Percentiles rank a stretch among this genome's conserved stretches.
phyloP scores from a whole-genome alignment of 2,797 vertebrate genomes.

The Poecilia velifera region DNA sequence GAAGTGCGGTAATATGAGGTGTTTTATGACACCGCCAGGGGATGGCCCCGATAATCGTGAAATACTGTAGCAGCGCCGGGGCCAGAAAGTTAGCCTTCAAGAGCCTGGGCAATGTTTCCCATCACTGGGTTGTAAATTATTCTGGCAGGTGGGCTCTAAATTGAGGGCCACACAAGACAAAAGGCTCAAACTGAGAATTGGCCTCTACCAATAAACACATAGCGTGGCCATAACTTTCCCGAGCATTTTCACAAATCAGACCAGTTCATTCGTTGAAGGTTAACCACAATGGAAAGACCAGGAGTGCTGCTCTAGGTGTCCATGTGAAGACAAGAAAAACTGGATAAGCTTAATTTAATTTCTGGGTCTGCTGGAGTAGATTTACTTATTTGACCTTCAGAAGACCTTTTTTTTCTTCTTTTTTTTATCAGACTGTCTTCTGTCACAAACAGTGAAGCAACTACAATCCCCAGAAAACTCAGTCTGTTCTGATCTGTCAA shows the following conservation, averaged over 20 bases:
- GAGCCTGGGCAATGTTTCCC: slow-evolving; percentile 70
- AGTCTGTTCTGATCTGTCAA: background rate
- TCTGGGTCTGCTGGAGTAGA: background rate
- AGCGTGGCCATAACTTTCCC: slow-evolving; percentile 38
- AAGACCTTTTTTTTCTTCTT: background rate
- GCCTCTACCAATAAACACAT: slow-evolving; percentile 36
- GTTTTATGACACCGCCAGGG: slow-evolving; percentile 80
- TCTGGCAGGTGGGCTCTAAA: slow-evolving; percentile 72
- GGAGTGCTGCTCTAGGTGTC: background rate
- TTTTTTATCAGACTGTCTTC: background rate
- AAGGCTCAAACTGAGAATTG: slow-evolving; percentile 48
- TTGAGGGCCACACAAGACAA: slow-evolving; percentile 66
- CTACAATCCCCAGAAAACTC: background rate
- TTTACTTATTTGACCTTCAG: slow-evolving; percentile 1
- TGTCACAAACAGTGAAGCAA: background rate
- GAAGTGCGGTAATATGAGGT: slow-evolving; percentile 76
- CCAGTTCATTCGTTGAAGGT: background rate
- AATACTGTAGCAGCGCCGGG: slow-evolving; percentile 74
- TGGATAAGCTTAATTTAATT: background rate
- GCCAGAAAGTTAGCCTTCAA: slow-evolving; percentile 76
- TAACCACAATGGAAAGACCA: background rate
- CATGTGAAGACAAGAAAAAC: background rate
- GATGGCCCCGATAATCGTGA: slow-evolving; percentile 79
- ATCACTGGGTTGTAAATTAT: slow-evolving; percentile 78
- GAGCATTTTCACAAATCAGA: slow-evolving; percentile 3